A percentile compares a stretch with the other conserved stretches of the same genome.
Conservation (phyloP, 2,113 vertebrate species). For the Tauraco erythrolophus region DNA sequence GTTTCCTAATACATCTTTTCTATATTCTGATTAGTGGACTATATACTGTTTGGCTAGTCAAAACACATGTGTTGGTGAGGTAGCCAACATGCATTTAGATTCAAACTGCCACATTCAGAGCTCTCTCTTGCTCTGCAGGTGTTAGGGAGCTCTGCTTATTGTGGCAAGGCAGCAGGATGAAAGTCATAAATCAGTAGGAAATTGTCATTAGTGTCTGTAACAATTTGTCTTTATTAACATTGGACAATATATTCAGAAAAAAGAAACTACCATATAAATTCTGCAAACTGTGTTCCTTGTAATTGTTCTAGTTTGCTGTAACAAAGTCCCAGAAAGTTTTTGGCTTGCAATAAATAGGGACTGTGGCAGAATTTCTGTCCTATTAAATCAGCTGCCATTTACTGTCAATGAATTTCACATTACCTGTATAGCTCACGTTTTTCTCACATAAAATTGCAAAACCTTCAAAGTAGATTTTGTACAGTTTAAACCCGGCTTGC, state of each 20-base stretch:
- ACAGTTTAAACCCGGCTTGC: not conserved
- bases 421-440: not conserved
- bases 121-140: not conserved
- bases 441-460: not conserved
- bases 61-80: not conserved
- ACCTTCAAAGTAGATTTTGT: not conserved
- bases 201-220: not conserved
- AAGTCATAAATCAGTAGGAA: slow-evolving; percentile 18
- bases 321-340: not conserved
- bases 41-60: not conserved
- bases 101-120: not conserved
- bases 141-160: not conserved
- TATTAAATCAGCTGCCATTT: not conserved
- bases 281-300: not conserved
- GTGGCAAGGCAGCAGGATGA: not conserved
- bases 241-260: not conserved
- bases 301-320: not conserved
- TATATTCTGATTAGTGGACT: not conserved
- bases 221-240: not conserved
- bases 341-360: not conserved
- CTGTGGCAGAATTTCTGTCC: not conserved
- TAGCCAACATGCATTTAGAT: not conserved
- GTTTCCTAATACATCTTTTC: not conserved
- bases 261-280: not conserved
- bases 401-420: not conserved